Base-by-base conservation (phyloP, 2,113 vertebrate genomes). In the Dermatemys mawii region DNA sequence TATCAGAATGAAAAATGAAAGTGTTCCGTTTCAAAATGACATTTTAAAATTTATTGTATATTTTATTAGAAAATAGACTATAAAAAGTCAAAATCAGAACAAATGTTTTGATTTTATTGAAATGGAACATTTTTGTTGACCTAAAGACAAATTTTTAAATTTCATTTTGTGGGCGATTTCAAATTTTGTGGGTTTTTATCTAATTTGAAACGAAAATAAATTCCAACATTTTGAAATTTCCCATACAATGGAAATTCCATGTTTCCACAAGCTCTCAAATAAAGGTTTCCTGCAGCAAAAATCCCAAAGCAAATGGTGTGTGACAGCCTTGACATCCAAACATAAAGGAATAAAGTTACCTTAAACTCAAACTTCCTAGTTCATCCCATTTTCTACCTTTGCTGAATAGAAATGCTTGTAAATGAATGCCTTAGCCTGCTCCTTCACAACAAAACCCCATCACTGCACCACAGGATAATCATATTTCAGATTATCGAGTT, bases 381-480 rank as follows among this genome's bases (percentile, higher is more conserved):
- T 50, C 51, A 17, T 87, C 27, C 41, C 1, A 22, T 89, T 95
- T 76, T 83, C 48, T 16, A n/a, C 11, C 8, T 94, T 70, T 41
- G 19, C 49, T 79, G 24, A 5, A 44, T 54, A 24, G 35, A 90
- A 55, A 11, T 46, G 73, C 78, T 51, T 84, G 24, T 55, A 87
- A 44, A 87, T 41, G 48, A 87, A 87, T 87, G 60, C 16, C 14
- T 70, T 19, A 38, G n/a, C n/a, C 63, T 70, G 35, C 19, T 87
- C 11, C 14, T 4, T 78, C 88, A 21, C n/a, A 38, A 10, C 83
- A 60, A 35, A 44, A 38, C 6, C 35, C 17, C 11, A 48, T 26
- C 11, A 79, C 4, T 53, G 50, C 9, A 32, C 76, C 6, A 7
- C 0, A 0, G 6, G 21, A 60, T 54, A 83, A 78, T 0, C 0